A percentile compares a stretch with the other conserved stretches of the same genome.
phyloP scores from a whole-genome alignment of 1,140 invertebrate genomes.

The Panagrolaimus sp. region DNA sequence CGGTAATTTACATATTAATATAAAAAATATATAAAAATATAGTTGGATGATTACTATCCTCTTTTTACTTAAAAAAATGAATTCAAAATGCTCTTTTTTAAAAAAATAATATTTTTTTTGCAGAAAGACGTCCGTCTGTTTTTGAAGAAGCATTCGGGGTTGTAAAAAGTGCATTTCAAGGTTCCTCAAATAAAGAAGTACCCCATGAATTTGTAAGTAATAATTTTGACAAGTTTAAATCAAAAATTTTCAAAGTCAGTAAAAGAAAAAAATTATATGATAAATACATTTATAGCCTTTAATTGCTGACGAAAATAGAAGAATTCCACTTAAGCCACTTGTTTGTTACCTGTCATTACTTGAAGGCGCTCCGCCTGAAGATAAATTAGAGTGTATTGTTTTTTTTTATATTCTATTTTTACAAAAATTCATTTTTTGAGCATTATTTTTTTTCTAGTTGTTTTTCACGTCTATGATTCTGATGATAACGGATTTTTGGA shows the following conservation, averaged over 20 bases:
- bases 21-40: neutral
- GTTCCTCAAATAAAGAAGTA: conserved; percentile 12
- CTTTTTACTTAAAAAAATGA: too few species aligned
- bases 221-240: neutral
- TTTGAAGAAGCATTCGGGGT: conserved; percentile 13
- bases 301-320: conserved; percentile 17
- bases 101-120: neutral
- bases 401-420: neutral
- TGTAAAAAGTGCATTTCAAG: conserved; percentile 16
- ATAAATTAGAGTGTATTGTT: conserved; percentile 85
- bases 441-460: conserved; percentile 69
- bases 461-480: conserved; percentile 92
- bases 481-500: conserved; percentile 91
- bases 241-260: neutral
- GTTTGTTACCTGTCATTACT: conserved; percentile 90
- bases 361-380: conserved; percentile 86
- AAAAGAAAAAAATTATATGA: neutral
- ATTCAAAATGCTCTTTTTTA: too few species aligned
- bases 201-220: conserved; percentile 5
- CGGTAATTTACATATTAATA: neutral
- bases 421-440: neutral
- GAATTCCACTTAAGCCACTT: conserved; percentile 62
- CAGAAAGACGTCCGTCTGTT: conserved; percentile 4
- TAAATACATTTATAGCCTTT: conserved; percentile 4
- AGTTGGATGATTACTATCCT: neutral